Conservation (phyloP, 1,140 invertebrate species). For the Euwallacea fornicatus region DNA sequence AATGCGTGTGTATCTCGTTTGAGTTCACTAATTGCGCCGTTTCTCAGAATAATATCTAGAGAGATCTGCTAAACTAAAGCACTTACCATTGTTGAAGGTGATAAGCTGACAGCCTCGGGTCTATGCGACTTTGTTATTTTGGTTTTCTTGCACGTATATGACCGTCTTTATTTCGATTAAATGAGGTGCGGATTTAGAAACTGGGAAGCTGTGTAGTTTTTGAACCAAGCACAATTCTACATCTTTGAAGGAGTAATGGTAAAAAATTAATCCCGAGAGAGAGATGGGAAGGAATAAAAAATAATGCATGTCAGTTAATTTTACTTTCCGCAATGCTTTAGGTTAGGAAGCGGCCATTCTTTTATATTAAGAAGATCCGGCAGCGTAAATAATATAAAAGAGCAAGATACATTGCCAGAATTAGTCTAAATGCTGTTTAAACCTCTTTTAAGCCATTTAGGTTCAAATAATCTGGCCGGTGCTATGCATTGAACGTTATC, state of each 20-base stretch:
- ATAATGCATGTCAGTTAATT: conserved; percentile 47
- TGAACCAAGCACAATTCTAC: no score
- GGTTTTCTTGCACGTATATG: not conserved
- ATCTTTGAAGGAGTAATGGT: no score
- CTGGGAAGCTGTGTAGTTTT: no score
- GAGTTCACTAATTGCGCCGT: conserved; percentile 2
- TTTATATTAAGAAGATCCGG: conserved; percentile 44
- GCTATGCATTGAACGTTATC: no score
- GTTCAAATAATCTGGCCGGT: no score
- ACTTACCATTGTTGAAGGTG: not conserved
- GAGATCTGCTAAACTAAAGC: not conserved
- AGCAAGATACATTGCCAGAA: conserved; percentile 44
- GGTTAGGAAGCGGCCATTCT: conserved; percentile 46
- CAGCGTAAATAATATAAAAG: conserved; percentile 39
- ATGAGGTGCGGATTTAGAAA: not conserved
- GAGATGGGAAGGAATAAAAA: conserved; percentile 37
- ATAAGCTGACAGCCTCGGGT: conserved; percentile 5
- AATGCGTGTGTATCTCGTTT: conserved; percentile 3
- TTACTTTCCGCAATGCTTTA: conserved; percentile 39
- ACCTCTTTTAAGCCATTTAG: no score
- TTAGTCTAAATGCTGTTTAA: conserved; percentile 35
- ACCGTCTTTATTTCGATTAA: not conserved
- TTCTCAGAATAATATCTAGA: conserved; percentile 2
- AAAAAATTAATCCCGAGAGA: not conserved
- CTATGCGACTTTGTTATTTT: not conserved